Evolutionary conservation across 2,888 invertebrate species (phyloP).

Genomic region (Allacma fusca): DNA sequence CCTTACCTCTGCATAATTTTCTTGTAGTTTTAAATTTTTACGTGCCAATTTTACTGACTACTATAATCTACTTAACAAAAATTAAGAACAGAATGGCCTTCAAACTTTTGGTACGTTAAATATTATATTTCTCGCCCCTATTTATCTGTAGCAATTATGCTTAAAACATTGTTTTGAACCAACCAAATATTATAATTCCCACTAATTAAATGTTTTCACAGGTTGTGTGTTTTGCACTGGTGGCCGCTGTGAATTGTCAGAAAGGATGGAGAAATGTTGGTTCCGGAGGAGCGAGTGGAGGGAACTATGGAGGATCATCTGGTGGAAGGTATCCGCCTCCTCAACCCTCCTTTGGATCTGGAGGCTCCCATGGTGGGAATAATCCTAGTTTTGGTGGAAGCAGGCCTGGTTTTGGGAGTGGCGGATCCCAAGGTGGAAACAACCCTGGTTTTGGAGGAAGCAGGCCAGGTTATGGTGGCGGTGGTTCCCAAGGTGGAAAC

Average conservation of each 20-base stretch:
- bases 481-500: constrained; percentile 19
- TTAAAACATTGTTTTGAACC: no score
- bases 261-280: not conserved
- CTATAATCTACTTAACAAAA: no score
- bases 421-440: constrained; percentile 25
- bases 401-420: constrained; percentile 5
- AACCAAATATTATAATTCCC: no score
- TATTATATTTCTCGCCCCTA: no score
- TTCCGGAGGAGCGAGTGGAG: not conserved
- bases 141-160: no score
- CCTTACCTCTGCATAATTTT: no score
- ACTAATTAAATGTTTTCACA: not conserved
- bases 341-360: not conserved
- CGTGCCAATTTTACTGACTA: no score
- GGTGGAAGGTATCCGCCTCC: not conserved
- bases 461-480: no score
- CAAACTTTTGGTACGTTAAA: no score
- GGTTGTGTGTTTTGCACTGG: not conserved
- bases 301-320: not conserved
- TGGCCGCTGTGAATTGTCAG: constrained; percentile 3
- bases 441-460: not conserved
- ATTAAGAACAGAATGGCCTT: no score
- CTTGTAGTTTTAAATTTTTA: no score
- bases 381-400: constrained; percentile 10
- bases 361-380: constrained; percentile 20